These are phyloP conservation scores for Chesias legatella DNA, from an alignment of 2,888 invertebrate genomes.

Conservation along the genomic window DNA sequence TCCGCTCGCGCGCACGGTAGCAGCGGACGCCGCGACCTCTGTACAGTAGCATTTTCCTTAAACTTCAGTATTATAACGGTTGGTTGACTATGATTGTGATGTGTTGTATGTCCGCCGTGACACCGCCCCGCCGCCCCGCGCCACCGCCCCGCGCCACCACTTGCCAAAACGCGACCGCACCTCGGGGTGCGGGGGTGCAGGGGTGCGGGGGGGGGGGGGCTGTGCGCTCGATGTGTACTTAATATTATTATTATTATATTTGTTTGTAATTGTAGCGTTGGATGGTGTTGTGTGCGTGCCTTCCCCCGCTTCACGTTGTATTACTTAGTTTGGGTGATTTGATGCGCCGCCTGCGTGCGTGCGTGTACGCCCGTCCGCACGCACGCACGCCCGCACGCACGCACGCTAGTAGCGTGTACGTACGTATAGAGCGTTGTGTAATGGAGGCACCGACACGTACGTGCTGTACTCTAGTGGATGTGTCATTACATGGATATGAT, in stretches of 20 bases:
- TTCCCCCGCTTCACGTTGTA: too few species aligned
- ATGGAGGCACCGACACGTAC: conserved; percentile 71
- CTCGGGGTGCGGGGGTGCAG: conserved; percentile 13
- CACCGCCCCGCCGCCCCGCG: conserved; percentile 54
- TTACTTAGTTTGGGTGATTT: too few species aligned
- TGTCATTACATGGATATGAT: conserved; percentile 77
- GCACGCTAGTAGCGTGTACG: conserved; percentile 58
- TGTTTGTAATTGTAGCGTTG: too few species aligned
- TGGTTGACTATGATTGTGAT: conserved; percentile 67
- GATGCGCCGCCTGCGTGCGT: too few species aligned
- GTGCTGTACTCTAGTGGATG: too few species aligned
- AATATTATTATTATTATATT: too few species aligned
- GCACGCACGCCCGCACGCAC: conserved; percentile 53
- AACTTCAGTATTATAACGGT: conserved; percentile 73
- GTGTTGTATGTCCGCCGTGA: too few species aligned
- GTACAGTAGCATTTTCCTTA: conserved; percentile 69
- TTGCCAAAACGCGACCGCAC: conserved; percentile 59
- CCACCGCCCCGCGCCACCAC: conserved; percentile 53
- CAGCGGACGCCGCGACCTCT: too few species aligned
- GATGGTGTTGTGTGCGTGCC: too few species aligned
- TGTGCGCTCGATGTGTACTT: too few species aligned
- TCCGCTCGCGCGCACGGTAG: conserved; percentile 40
- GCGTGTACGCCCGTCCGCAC: too few species aligned
- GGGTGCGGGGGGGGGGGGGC: too few species aligned
- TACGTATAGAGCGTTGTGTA: conserved; percentile 67